Evolutionary conservation across 2,888 invertebrate species (phyloP), one percentile per base, ranked within the genome.

Genomic region (Drosophila borborema): DNA sequence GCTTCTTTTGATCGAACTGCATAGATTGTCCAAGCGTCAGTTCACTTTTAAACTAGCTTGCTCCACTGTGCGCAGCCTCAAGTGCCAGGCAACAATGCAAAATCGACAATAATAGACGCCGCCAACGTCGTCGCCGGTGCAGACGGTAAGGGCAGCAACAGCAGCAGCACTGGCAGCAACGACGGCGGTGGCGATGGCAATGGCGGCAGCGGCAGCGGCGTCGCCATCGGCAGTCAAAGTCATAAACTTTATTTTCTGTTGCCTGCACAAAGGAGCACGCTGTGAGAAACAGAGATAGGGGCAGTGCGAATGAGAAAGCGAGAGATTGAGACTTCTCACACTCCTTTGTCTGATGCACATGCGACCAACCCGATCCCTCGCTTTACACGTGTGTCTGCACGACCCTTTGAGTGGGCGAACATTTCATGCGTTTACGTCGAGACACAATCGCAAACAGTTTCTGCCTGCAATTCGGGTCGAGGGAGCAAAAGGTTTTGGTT

Each of bases 181-280:
- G 1, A 14, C 18, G n/a, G 28, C 28, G 28, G 3, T 28, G 28
- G 28, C 28, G 28, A 28, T 28, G 28, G 28, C 28, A 4, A 28
- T 28, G 28, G 40, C 16, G 10, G n/a, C 28, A 16, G 31, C 43
- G 1, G 12, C 45, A 10, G 38, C 53, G n/a, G 54, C 78, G 64
- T 66, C 74, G 77, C 89, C 89, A 74, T 70, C 81, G 82, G 74
- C 87, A 89, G 87, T 85, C 85, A 89, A 87, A 85, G 89, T 89
- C 85, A 89, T 85, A 85, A 85, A 89, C 85, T 85, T 85, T 85
- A 89, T 85, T 84, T 89, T 87, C 85, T 89, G 85, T 87, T 89
- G 85, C 88, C 89, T 89, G 89, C 89, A 85, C 87, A 85, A 85
- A 85, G 85, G 87, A 89, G 85, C 89, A 77, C 28, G 69, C 71